A percentile compares a stretch with the other conserved stretches of the same genome.
Evolutionary conservation across 1,140 invertebrate genomes (phyloP).

Genomic region (Drepana arcuata): DNA sequence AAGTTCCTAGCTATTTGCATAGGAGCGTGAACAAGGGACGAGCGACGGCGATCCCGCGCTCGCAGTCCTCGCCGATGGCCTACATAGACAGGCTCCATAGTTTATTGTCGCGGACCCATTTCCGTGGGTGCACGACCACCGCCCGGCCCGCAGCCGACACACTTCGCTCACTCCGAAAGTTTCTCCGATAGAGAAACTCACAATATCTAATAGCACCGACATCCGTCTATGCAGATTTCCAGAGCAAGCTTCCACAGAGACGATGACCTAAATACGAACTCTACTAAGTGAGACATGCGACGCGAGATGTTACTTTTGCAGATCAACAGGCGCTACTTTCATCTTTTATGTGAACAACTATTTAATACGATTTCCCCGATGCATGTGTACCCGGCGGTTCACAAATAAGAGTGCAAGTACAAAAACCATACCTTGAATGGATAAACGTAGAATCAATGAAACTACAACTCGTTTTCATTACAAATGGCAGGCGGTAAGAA

Average conservation of each 20-base stretch:
- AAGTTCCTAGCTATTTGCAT: slow-evolving; percentile 66
- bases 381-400: too few species aligned
- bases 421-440: too few species aligned
- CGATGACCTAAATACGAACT: slow-evolving; percentile 52
- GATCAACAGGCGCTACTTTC: too few species aligned
- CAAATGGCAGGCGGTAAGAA: slow-evolving; percentile 47
- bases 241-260: slow-evolving; percentile 54
- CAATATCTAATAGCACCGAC: slow-evolving; percentile 63
- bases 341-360: too few species aligned
- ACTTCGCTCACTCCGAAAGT: slow-evolving; percentile 63
- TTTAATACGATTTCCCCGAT: too few species aligned
- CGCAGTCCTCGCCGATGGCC: slow-evolving; percentile 36
- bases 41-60: slow-evolving; percentile 22
- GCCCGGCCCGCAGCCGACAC: slow-evolving; percentile 39
- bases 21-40: slow-evolving; percentile 31
- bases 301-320: too few species aligned
- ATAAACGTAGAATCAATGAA: slow-evolving; percentile 18
- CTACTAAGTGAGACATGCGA: too few species aligned
- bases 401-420: too few species aligned
- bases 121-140: slow-evolving; percentile 53
- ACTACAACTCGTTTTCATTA: slow-evolving; percentile 63
- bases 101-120: slow-evolving; percentile 62
- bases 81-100: slow-evolving; percentile 57
- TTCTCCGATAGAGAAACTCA: slow-evolving; percentile 67
- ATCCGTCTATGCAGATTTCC: slow-evolving; percentile 70